A percentile compares a stretch with the other conserved stretches of the same genome.
Evolutionary conservation across 1,140 invertebrate species (phyloP).

Genomic region (Apolygus lucorum): DNA sequence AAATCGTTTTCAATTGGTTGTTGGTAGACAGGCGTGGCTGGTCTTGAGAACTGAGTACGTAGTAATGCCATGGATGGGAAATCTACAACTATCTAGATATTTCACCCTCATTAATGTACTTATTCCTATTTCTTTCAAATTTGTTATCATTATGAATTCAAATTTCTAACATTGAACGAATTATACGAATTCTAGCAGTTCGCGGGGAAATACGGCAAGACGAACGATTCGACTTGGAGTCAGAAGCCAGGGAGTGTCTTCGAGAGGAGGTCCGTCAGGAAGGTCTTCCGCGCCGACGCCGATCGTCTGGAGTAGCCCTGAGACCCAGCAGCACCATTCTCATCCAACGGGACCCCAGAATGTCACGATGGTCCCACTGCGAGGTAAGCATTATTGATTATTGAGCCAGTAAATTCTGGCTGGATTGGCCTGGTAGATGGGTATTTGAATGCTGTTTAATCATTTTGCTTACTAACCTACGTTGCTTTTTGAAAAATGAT

Average conservation of each 20-base stretch:
- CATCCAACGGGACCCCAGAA: neutral
- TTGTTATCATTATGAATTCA: neutral
- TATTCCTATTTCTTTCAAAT: neutral
- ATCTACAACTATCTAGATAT: no score
- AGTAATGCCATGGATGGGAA: neutral
- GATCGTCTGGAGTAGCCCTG: slow-evolving; percentile 9
- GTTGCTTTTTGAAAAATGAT: no score
- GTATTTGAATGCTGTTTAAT: no score
- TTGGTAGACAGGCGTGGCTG: neutral
- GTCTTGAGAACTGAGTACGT: neutral
- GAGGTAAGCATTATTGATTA: neutral
- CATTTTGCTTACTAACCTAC: neutral
- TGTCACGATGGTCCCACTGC: neutral
- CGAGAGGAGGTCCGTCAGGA: neutral
- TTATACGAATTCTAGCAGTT: neutral
- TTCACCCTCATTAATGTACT: no score
- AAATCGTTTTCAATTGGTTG: neutral
- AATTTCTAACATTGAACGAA: neutral
- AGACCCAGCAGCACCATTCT: neutral
- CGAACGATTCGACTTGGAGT: neutral
- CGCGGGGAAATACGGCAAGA: neutral
- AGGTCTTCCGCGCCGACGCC: neutral
- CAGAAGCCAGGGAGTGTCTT: neutral
- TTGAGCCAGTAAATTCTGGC: no score
- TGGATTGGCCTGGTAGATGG: no score